A percentile compares a stretch with the other conserved stretches of the same genome.
Conservation (phyloP, 2,113 vertebrate genomes). For the Petroica traversi region DNA sequence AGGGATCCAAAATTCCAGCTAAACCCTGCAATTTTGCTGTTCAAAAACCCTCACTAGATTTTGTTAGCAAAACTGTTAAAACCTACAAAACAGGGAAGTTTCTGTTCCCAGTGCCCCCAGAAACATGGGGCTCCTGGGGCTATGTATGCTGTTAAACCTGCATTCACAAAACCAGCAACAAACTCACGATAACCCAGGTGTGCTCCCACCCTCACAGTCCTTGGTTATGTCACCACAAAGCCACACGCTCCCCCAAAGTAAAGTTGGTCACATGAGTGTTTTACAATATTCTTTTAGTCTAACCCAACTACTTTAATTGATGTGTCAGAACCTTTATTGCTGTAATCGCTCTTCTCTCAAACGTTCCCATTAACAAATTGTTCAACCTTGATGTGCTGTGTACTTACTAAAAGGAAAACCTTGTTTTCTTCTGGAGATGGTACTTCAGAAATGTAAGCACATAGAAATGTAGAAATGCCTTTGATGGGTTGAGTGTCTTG, state of each 20-base stretch:
- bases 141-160: background rate
- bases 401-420: background rate
- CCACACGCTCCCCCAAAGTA: background rate
- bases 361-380: background rate
- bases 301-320: background rate
- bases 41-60: background rate
- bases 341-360: background rate
- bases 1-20: background rate
- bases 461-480: background rate
- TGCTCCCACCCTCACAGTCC: background rate
- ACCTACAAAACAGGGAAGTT: accelerated
- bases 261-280: background rate
- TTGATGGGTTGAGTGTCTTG: background rate
- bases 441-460: background rate
- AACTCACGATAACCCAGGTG: background rate
- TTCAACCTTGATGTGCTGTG: background rate
- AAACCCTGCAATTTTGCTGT: background rate
- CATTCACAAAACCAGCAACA: background rate
- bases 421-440: background rate
- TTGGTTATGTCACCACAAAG: background rate
- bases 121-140: background rate
- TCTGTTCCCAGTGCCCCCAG: background rate
- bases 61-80: background rate
- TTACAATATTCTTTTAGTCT: background rate
- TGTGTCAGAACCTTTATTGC: background rate